Percentiles rank a stretch among this genome's conserved stretches.
phyloP scores from a whole-genome alignment of 2,888 invertebrate genomes.

The Epistrophe eligans region DNA sequence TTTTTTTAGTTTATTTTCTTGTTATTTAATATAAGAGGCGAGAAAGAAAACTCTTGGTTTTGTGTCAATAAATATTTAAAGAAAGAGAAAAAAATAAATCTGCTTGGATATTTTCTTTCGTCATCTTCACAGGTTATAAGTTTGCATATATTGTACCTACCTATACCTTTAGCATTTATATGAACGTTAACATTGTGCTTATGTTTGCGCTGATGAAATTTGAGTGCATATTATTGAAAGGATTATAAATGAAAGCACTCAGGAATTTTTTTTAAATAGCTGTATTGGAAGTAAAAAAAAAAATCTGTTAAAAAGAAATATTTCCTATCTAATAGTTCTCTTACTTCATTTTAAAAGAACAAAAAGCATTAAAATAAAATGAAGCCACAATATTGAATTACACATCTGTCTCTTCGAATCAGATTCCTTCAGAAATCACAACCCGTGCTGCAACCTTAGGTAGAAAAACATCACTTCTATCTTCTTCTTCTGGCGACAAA shows the following conservation, averaged over 20 bases:
- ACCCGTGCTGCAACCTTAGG: too few species aligned
- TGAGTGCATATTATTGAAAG: constrained; percentile 20
- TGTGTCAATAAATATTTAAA: constrained; percentile 44
- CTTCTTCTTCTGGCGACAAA: too few species aligned
- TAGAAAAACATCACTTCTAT: too few species aligned
- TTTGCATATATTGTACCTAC: not conserved
- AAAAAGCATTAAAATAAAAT: too few species aligned
- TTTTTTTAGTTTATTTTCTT: constrained; percentile 20
- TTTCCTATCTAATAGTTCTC: too few species aligned
- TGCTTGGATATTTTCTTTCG: not conserved
- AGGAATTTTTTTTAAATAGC: not conserved
- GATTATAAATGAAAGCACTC: constrained; percentile 23
- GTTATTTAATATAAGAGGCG: constrained; percentile 36
- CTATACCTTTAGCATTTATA: not conserved
- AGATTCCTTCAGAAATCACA: too few species aligned
- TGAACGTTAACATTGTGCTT: not conserved
- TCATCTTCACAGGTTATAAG: constrained; percentile 15
- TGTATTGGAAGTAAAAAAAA: not conserved
- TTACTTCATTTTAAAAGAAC: too few species aligned
- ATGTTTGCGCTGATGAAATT: not conserved
- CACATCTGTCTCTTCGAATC: too few species aligned
- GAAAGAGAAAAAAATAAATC: not conserved
- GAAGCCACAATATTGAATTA: too few species aligned
- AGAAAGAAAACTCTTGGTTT: constrained; percentile 4
- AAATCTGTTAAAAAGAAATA: not conserved